Percentiles rank a stretch among this genome's conserved stretches.
Conservation (phyloP, 2,113 vertebrate species). For the Leuciscus idus region DNA sequence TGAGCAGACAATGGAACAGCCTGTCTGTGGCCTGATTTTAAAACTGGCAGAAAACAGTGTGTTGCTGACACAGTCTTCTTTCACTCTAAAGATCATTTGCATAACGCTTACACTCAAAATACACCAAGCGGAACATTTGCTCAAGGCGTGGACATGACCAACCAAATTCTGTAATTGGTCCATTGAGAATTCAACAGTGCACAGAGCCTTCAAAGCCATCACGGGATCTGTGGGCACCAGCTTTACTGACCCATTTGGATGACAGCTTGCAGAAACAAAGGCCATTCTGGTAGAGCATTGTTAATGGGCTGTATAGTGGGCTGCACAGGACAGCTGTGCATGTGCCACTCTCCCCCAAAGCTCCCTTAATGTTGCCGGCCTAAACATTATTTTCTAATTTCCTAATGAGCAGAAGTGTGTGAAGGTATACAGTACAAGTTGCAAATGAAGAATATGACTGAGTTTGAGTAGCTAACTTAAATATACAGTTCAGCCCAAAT, state of each 20-base stretch:
- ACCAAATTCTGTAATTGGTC: constrained; percentile 26
- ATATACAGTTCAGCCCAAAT: neutral
- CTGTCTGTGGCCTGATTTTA: neutral
- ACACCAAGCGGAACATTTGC: neutral
- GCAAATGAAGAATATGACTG: neutral
- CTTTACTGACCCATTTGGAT: constrained; percentile 17
- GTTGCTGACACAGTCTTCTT: neutral
- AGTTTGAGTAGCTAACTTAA: neutral
- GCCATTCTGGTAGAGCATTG: constrained; percentile 2
- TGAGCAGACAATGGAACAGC: neutral
- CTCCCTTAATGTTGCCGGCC: neutral
- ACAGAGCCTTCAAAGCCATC: neutral
- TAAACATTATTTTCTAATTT: neutral
- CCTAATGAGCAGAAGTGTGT: neutral
- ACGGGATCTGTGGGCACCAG: neutral
- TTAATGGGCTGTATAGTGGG: neutral
- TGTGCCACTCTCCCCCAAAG: neutral
- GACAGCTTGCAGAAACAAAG: constrained; percentile 7
- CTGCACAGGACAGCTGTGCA: constrained; percentile 13
- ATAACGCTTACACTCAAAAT: constrained; percentile 24
- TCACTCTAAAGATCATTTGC: neutral
- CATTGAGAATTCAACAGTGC: constrained; percentile 16
- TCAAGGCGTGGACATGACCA: neutral
- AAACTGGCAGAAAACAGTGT: neutral
- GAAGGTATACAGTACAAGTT: neutral